Base-by-base conservation (phyloP, 2,888 invertebrate species). In the Troides aeacus region DNA sequence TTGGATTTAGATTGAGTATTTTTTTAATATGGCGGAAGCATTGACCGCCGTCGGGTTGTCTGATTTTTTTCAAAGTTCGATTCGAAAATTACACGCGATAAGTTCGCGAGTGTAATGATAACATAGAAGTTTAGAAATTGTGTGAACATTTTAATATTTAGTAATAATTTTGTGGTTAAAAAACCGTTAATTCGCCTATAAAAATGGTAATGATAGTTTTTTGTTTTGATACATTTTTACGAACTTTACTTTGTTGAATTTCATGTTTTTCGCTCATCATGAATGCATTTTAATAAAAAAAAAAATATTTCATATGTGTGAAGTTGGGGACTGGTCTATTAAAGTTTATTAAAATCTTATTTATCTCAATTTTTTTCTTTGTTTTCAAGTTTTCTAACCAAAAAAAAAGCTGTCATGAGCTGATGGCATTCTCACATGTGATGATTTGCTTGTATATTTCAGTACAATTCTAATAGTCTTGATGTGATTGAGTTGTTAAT, bases 201-300 rank as follows among this genome's bases (percentile, higher is more conserved):
- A 93, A 92, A 92, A 93, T 93, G 93, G 93, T 93, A 92, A 92
- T 88, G 90, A 91, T 89, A 90, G 90, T 93, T 93, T 92, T 93
- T 93, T 93, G 93, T 93, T 93, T 93, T 93, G 93, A 91, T 92
- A 93, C 92, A 91, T 93, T 90, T 93, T 93, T 88, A 88, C 84
- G 80, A 89, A 90, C 86, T 89, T 87, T 83, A 85, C 86, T 84
- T 86, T 81, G 79, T 81, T 81, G 79, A 81, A 82, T 83, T 81
- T 83, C 81, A 79, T 82, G 81, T 85, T 86, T 88, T 87, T 80
- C 69, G 70, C 71, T 72, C 75, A 82, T 80, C 82, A 79, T 75
- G 70, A 72, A 68, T 59, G 61, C 72, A 73, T 78, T 76, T 71
- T 65, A 64, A 68, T 59, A 53, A 76, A 77, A 76, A 78, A 76